Evolutionary conservation across 2,888 invertebrate species (phyloP).

Genomic region (Drosophila bunnanda): DNA sequence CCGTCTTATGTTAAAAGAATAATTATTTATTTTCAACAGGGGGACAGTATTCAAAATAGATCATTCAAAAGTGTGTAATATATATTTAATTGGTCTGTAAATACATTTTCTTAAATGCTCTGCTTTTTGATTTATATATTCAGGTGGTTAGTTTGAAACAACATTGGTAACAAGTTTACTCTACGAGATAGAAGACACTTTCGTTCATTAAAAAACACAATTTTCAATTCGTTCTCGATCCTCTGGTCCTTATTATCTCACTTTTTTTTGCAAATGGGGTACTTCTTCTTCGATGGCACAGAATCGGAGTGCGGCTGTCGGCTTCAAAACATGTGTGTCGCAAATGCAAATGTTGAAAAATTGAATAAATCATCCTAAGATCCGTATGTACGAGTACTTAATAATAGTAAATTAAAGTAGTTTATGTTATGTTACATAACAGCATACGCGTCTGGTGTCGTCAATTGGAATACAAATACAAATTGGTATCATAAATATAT

Average conservation of each 20-base stretch:
- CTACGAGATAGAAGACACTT: constrained; percentile 58
- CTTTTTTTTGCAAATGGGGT: constrained; percentile 16
- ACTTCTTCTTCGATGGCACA: constrained; percentile 65
- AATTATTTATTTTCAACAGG: constrained; percentile 81
- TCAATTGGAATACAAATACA: constrained; percentile 71
- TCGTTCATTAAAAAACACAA: constrained; percentile 24
- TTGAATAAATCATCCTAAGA: constrained; percentile 68
- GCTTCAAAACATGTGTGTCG: constrained; percentile 22
- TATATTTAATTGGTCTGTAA: constrained; percentile 55
- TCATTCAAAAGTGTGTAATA: constrained; percentile 63
- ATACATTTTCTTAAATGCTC: constrained; percentile 67
- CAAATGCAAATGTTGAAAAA: constrained; percentile 70
- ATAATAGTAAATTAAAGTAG: constrained; percentile 76
- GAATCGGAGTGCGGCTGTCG: constrained; percentile 49
- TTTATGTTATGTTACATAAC: constrained; percentile 67
- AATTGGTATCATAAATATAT: constrained; percentile 54
- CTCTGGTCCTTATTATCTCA: constrained; percentile 32
- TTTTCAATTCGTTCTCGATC: constrained; percentile 33
- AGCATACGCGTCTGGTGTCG: constrained; percentile 48
- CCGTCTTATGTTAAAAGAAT: constrained; percentile 63
- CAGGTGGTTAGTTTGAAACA: constrained; percentile 72
- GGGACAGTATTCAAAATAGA: constrained; percentile 69
- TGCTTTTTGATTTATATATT: constrained; percentile 61
- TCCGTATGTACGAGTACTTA: constrained; percentile 67
- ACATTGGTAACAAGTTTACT: constrained; percentile 44